Base-by-base conservation (phyloP, 2,888 invertebrate genomes). In the Dolichopus griseipennis region DNA sequence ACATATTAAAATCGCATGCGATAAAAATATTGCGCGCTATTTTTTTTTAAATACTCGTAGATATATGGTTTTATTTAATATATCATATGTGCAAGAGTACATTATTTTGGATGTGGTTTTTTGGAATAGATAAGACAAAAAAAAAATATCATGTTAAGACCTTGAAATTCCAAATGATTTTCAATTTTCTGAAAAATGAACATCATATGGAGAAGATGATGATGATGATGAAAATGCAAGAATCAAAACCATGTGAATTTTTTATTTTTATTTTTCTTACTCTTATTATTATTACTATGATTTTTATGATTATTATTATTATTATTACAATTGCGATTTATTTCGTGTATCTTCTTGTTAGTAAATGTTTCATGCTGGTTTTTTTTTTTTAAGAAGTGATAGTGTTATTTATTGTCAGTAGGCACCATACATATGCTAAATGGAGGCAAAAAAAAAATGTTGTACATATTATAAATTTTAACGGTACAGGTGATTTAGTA, bases 211-310 rank as follows among this genome's bases (percentile, higher is more conserved):
- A 9, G 41, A 27, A 27, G 27, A 27, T 27, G 27, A 37, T 34
- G 34, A 34, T 34, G 43, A 12, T 18, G 52, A 52, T 15, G 52
- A 52, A 52, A 52, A 52, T 37, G 6, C 5, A 52, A 52, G n/a
- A 52, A 52, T 41, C 52, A 52, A 18, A n/a, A 52, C 52, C 52
- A 52, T 52, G 52, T 52, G 52, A 52, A 52, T 18, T 52, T 52
- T 18, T 52, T 52, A 18, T 4, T 4, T 18, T 52, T 18, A 18
- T 52, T 52, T 18, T 52, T 52, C 2, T 52, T 52, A 18, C 5
- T 5, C 2, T 27, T 27, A 27, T 27, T 27, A 27, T 27, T 27
- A 4, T 27, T 27, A 27, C 5, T 27, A 27, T 27, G 27, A 27
- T 27, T 27, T 27, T 27, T 27, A 27, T 27, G 27, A 27, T 27